phyloP scores from a whole-genome alignment of 2,113 vertebrate species.

The Epinephelus moara region DNA sequence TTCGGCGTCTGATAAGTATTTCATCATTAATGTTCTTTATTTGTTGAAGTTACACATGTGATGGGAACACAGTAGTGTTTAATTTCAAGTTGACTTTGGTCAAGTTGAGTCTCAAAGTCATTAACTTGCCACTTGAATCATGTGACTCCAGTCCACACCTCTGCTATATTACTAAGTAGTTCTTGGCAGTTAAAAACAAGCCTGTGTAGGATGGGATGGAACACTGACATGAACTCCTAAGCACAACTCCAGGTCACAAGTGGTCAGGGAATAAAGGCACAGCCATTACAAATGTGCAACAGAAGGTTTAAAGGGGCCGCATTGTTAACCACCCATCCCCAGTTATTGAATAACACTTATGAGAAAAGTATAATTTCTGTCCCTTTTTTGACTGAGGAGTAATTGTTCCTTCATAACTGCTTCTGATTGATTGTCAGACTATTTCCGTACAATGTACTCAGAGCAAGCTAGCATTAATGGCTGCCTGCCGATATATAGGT shows the following conservation, averaged over 20 bases:
- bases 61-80: too few relatives aligned
- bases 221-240: neutral
- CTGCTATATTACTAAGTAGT: neutral
- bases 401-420: neutral
- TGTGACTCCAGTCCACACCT: too few relatives aligned
- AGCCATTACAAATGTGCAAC: neutral
- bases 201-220: neutral
- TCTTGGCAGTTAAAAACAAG: neutral
- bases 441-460: too few relatives aligned
- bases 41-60: too few relatives aligned
- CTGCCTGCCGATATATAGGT: neutral
- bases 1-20: too few relatives aligned
- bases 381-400: neutral
- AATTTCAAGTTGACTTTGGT: too few relatives aligned
- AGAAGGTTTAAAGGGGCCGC: neutral
- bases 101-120: too few relatives aligned
- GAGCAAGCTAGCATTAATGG: neutral
- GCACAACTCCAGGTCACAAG: neutral
- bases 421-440: neutral
- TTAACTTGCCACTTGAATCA: too few relatives aligned
- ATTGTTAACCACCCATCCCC: neutral
- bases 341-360: neutral
- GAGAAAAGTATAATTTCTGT: neutral
- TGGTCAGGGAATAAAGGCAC: neutral
- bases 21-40: too few relatives aligned